Evolutionary conservation across 2,113 vertebrate genomes (phyloP).

Genomic region (Trematocara marginatum): DNA sequence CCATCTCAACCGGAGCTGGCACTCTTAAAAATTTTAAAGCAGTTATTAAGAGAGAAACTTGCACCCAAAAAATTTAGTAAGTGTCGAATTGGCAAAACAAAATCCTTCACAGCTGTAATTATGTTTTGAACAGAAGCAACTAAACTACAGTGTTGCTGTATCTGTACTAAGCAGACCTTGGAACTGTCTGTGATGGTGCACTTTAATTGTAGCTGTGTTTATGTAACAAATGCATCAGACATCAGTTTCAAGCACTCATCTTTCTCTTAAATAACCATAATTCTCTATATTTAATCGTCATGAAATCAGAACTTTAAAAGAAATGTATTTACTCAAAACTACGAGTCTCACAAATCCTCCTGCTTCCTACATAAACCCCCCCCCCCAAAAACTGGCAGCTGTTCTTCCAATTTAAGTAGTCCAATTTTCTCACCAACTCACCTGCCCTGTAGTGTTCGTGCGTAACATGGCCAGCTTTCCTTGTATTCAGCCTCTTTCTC

Average conservation of each 20-base stretch:
- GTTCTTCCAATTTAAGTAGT: background rate
- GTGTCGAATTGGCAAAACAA: background rate
- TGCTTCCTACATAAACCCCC: accelerated
- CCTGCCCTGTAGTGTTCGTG: constrained; percentile 78
- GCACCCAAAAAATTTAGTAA: background rate
- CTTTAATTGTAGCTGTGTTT: background rate
- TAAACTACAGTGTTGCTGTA: background rate
- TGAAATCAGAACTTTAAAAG: background rate
- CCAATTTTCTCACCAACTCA: constrained; percentile 32
- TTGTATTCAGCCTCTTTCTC: constrained; percentile 85
- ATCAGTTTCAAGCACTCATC: background rate
- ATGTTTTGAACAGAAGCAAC: background rate
- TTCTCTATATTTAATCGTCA: background rate
- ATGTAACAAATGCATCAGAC: background rate
- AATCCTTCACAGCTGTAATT: background rate
- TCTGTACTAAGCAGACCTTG: background rate
- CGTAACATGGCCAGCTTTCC: constrained; percentile 84
- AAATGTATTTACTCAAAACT: background rate
- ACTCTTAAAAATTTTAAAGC: background rate
- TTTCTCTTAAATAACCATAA: background rate
- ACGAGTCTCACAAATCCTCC: background rate
- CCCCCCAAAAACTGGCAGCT: background rate
- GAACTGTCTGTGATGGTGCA: background rate
- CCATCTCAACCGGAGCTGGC: background rate
- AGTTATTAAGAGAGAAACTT: background rate